Evolutionary conservation across 2,888 invertebrate species (phyloP).

Genomic region (Acleris cristana): DNA sequence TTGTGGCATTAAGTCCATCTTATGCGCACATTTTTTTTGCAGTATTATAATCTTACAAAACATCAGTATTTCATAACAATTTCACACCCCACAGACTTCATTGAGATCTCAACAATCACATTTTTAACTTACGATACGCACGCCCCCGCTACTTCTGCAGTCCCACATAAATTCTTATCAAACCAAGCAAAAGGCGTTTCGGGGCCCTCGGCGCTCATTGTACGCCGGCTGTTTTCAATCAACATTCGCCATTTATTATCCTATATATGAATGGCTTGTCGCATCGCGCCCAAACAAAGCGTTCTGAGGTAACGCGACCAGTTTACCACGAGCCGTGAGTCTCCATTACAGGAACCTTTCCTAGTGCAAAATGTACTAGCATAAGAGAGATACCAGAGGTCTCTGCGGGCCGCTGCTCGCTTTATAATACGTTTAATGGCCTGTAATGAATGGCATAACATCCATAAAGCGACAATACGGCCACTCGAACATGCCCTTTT

Average conservation of each 20-base stretch:
- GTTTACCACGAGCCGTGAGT: conserved; percentile 51
- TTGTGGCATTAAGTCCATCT: no score
- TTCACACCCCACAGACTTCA: conserved; percentile 36
- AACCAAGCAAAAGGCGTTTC: conserved; percentile 24
- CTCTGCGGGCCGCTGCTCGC: conserved; percentile 57
- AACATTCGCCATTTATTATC: conserved; percentile 78
- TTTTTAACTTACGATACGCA: conserved; percentile 19
- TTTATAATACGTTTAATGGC: conserved; percentile 82
- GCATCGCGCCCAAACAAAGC: conserved; percentile 79
- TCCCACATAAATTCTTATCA: conserved; percentile 36
- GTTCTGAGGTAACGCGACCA: conserved; percentile 71
- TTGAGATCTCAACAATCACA: neutral
- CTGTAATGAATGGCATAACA: conserved; percentile 83
- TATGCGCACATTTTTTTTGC: no score
- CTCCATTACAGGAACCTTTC: conserved; percentile 55
- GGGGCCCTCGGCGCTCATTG: conserved; percentile 44
- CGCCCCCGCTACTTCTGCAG: conserved; percentile 26
- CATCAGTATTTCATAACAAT: neutral
- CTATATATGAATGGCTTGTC: conserved; percentile 78
- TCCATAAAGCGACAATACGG: conserved; percentile 81
- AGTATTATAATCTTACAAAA: no score
- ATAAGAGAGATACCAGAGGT: conserved; percentile 45
- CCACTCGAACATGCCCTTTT: conserved; percentile 80
- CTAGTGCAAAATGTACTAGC: conserved; percentile 37
- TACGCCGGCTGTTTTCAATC: conserved; percentile 58